A percentile compares a stretch with the other conserved stretches of the same genome.
Evolutionary conservation across 2,888 invertebrate species (phyloP).

Genomic region (Oasisia sp.): DNA sequence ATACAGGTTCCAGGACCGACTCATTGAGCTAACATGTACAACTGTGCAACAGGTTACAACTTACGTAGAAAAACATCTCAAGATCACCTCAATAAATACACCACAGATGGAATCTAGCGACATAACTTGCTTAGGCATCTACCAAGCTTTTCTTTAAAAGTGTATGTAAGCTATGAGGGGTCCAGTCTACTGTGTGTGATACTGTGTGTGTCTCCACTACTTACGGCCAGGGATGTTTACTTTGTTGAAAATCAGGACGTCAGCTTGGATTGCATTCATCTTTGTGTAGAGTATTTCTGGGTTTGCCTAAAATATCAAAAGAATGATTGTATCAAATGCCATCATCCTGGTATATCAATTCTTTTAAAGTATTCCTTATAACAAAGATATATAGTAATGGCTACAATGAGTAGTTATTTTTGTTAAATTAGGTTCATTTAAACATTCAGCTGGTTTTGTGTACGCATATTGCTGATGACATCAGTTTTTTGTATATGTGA

Average conservation of each 20-base stretch:
- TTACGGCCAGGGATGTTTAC: constrained; percentile 50
- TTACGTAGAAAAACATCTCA: not conserved
- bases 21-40: no score
- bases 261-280: constrained; percentile 64
- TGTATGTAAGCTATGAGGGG: not conserved
- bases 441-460: not conserved
- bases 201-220: not conserved
- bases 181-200: not conserved
- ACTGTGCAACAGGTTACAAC: no score
- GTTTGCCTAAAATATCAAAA: constrained; percentile 52
- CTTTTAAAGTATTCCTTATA: not conserved
- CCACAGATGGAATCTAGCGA: not conserved
- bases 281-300: constrained; percentile 63
- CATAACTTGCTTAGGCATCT: not conserved
- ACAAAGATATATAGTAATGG: not conserved
- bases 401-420: not conserved
- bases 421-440: not conserved
- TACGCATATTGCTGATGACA: not conserved
- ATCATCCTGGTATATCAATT: not conserved
- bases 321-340: not conserved
- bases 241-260: constrained; percentile 65
- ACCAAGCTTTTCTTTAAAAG: not conserved
- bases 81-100: not conserved
- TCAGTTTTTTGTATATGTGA: not conserved
- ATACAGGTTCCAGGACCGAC: no score